Evolutionary conservation across 92 coral and sea anemone genomes (phyloP), one percentile per base, ranked within the genome.

Genomic region (Pocillopora grandis): DNA sequence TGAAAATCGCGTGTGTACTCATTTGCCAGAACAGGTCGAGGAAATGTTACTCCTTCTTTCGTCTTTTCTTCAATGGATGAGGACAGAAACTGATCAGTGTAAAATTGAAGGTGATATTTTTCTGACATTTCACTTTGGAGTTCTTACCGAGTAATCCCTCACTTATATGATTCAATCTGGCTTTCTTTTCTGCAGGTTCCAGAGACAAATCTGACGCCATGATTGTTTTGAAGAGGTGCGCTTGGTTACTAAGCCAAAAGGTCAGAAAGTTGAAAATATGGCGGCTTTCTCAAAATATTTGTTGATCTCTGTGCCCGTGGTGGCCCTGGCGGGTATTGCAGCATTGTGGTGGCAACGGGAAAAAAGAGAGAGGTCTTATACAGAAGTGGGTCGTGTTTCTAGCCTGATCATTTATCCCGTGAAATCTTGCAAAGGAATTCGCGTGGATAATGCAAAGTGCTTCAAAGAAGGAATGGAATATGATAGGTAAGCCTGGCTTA

Each of bases 11-110:
- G 93, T n/a, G 87, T 83, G 87, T 81, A 92, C 76, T 94, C 91
- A 76, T 90, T 95, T 58, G 95, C 90, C 12, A 96, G 92, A 66
- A 96, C 88, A 9, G 98, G 95, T 70, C 92, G 75, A 12, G 95
- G 90, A 23, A 62, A 65, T 16, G 31, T 55, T 58, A 14, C 58
- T 58, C 35, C 66, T 27, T 11, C 36, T 66, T 57, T 37, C 12
- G 35, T 62, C 15, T 33, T 48, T 62, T 62, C 86, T 83, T 52
- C 31, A 36, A 81, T 33, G 23, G 12, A 55, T 19, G 21, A 17
- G 48, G 1, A 79, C 0, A 42, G 31, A 23, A 3, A 4, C 15
- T 3, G 56, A 76, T 33, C 57, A 49, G 7, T 33, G 20, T 36
- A 12, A 12, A 55, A 33, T 12, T 1, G 13, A 21, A n/a, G 14